Evolutionary conservation across 2,113 vertebrate species (phyloP).

Genomic region (Aphelocoma coerulescens): DNA sequence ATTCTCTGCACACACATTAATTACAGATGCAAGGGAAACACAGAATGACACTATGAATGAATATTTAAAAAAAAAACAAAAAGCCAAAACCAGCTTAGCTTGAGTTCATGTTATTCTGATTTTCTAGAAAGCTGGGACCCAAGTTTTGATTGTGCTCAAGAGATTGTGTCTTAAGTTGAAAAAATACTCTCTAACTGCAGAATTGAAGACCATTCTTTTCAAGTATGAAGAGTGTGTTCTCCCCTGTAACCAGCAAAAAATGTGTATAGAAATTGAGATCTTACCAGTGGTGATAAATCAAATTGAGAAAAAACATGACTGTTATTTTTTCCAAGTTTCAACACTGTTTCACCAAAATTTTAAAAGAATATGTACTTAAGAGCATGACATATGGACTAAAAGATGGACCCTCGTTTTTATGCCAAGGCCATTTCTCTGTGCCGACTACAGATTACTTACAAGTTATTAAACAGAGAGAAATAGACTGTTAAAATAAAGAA

Average conservation of each 20-base stretch:
- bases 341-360: background rate
- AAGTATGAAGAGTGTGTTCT: background rate
- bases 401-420: background rate
- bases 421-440: background rate
- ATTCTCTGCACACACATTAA: background rate
- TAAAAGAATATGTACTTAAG: background rate
- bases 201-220: background rate
- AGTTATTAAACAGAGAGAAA: background rate
- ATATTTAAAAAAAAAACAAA: background rate
- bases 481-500: background rate
- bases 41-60: background rate
- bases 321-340: background rate
- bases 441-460: background rate
- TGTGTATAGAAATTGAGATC: background rate
- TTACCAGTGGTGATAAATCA: background rate
- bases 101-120: background rate
- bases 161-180: background rate
- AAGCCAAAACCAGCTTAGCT: background rate
- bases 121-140: background rate
- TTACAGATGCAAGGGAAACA: background rate
- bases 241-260: background rate
- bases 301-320: background rate
- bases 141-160: background rate
- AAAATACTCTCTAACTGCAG: background rate
- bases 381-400: background rate